Evolutionary conservation across 2,797 vertebrate genomes (phyloP), one percentile per base, ranked within the genome.

Genomic region (Chiloscyllium punctatum): DNA sequence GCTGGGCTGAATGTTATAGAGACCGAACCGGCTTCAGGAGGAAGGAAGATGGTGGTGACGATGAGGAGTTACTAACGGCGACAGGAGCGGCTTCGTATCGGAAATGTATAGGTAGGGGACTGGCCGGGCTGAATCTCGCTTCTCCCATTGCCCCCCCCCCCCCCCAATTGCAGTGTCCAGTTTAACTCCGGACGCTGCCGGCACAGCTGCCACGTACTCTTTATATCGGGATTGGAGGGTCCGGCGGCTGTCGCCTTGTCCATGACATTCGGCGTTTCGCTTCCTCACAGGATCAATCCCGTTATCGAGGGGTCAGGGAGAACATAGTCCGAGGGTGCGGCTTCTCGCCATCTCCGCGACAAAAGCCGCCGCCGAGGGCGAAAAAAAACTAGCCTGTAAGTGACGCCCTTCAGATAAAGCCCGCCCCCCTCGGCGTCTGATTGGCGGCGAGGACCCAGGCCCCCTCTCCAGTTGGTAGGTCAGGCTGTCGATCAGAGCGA

Each of bases 81-180:
- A n/a, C 30, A 90, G 53, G n/a, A 68, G 5, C 69, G 71, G 42
- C 27, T 95, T 77, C 48, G 30, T n/a, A 48, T 74, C 94, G 71
- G 94, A 74, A 69, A 95, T 95, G 94, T 95, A 48, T 77, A 95
- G 94, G 94, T 95, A 66, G 88, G 88, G 15, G 57, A 23, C 71
- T 30, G 23, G 71, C 6, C 25, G 5, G 27, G 3, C 71, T 7
- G 71, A 27, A 72, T 27, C 8, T 25, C 69, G 69, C 25, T 30
- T 72, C 7, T 57, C 57, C 57, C 57, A 57, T 11, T 11, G 57
- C 11, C 57, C 57, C 57, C 8, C 11, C 57, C n/a, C n/a, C n/a
- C n/a, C n/a, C n/a, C n/a, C n/a, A n/a, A 62, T 8, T 62, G 11
- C 57, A 9, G 57, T 8, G 57, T 62, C 42, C 6, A 11, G 30